Evolutionary conservation across 2,888 invertebrate genomes (phyloP).

Genomic region (Protophormia terraenovae): DNA sequence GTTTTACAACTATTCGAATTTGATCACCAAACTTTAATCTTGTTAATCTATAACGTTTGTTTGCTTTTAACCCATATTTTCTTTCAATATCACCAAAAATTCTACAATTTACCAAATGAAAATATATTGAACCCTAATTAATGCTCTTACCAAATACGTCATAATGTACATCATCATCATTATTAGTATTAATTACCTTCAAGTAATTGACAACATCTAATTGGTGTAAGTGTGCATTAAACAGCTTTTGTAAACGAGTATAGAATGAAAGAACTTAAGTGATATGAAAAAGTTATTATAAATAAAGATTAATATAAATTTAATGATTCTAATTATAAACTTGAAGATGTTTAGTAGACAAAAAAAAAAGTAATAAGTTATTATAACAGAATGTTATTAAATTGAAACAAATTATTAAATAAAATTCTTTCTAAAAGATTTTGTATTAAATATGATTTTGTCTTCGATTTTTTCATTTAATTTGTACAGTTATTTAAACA

Average conservation of each 20-base stretch:
- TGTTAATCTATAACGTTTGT: too few relatives aligned
- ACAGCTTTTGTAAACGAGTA: background rate
- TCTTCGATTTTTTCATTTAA: background rate
- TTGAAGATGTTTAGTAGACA: background rate
- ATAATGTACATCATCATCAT: constrained; percentile 25
- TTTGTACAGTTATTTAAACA: background rate
- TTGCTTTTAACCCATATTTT: too few relatives aligned
- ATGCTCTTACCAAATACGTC: too few relatives aligned
- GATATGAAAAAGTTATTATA: background rate
- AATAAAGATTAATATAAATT: constrained; percentile 27
- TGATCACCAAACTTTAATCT: too few relatives aligned
- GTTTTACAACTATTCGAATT: too few relatives aligned
- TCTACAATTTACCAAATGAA: too few relatives aligned
- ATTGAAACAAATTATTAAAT: background rate
- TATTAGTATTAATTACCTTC: constrained; percentile 29
- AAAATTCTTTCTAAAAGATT: background rate
- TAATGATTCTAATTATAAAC: constrained; percentile 15
- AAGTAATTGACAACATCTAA: constrained; percentile 41
- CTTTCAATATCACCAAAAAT: too few relatives aligned
- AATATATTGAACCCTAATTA: too few relatives aligned
- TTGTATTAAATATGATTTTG: too few relatives aligned
- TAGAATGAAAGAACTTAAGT: background rate
- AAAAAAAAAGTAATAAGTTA: background rate
- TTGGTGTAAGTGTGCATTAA: constrained; percentile 3
- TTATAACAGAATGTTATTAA: background rate